Base-by-base conservation (phyloP, 2,888 invertebrate genomes). In the Platerodrilus igneus region DNA sequence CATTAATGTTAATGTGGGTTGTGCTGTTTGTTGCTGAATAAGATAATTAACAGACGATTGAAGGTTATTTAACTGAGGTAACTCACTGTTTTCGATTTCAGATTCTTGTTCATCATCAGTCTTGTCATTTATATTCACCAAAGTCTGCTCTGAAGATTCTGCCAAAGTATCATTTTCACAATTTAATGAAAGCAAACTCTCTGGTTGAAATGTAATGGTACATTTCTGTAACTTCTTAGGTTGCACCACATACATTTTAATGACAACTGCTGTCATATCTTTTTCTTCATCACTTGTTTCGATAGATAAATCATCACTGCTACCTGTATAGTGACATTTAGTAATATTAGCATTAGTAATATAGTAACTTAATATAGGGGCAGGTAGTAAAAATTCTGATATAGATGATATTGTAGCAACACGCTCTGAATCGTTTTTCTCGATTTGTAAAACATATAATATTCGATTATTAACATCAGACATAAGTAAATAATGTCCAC, bases 341-440 rank as follows among this genome's bases (percentile, higher is more conserved):
- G 70, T 64, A 14, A 68, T 65, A 8, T 79, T 79, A 1, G 92
- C 89, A 58, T 89, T 86, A 2, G 86, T 77, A 49, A 95, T 86
- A 39, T 88, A 87, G 64, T 92, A 89, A 59, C 92, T 91, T 28
- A 96, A 71, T 53, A 93, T 86, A 0, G 93, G 87, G 53, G 86
- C 86, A 1, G 89, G 88, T 30, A 95, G 68, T 29, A 87, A 74
- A 63, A 94, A 92, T 69, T 94, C 92, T 0, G 92, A 83, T 37
- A 94, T 77, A 42, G 79, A 82, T 48, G 76, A 78, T 38, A 87
- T 80, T 52, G 78, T 79, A 0, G 86, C 85, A 19, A 71, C 55
- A 1, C 75, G 72, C 41, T 83, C 73, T 4, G 73, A 63, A 19
- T 72, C 78, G 59, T 81, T 78, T 57, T 80, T 77, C 10, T 77